Conservation (phyloP, 2,888 invertebrate genomes). For the Luperina testacea region DNA sequence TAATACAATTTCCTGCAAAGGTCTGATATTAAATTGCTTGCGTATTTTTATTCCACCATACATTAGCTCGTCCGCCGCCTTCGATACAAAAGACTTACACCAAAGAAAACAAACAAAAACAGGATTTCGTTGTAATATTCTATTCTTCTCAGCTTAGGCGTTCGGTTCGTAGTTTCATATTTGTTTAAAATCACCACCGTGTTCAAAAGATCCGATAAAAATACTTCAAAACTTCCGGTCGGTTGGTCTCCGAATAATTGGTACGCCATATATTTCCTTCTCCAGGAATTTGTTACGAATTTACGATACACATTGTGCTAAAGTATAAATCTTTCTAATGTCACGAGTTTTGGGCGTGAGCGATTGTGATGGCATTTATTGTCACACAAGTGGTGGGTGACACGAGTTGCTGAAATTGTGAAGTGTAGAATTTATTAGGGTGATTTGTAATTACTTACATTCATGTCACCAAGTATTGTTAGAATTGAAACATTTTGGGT, state of each 20-base stretch:
- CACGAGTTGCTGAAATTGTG: constrained; percentile 64
- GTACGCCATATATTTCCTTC: constrained; percentile 87
- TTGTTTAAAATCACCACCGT: constrained; percentile 85
- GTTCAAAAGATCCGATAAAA: constrained; percentile 83
- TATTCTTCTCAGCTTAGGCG: constrained; percentile 84
- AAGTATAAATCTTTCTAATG: constrained; percentile 86
- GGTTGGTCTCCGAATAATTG: constrained; percentile 85
- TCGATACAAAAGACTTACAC: constrained; percentile 82
- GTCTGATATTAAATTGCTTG: constrained; percentile 54
- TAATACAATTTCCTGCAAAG: constrained; percentile 19
- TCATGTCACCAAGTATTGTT: constrained; percentile 51
- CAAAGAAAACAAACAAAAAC: constrained; percentile 90
- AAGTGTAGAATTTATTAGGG: constrained; percentile 71
- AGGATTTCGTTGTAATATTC: constrained; percentile 88
- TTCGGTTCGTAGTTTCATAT: constrained; percentile 81
- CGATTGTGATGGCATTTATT: constrained; percentile 78
- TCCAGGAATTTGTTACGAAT: constrained; percentile 81
- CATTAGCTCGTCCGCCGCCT: constrained; percentile 54
- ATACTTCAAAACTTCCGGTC: constrained; percentile 88
- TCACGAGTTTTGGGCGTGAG: constrained; percentile 85
- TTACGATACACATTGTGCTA: constrained; percentile 82
- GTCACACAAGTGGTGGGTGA: constrained; percentile 78
- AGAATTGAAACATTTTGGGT: constrained; percentile 50
- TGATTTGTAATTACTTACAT: constrained; percentile 65
- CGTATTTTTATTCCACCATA: constrained; percentile 56